Evolutionary conservation across 2,888 invertebrate genomes (phyloP).

Genomic region (Muscina levida): DNA sequence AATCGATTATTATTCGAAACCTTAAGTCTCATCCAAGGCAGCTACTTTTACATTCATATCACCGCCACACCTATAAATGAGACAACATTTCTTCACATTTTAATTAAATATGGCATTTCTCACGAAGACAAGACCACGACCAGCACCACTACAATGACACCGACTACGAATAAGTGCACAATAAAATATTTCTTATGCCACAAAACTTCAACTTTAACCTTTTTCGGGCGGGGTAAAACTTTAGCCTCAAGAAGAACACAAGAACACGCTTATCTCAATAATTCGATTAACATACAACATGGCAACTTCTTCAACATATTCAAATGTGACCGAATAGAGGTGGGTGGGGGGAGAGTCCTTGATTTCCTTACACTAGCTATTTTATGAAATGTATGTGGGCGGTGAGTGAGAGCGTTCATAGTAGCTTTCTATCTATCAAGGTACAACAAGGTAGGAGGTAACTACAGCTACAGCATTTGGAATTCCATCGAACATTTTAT

Average conservation of each 20-base stretch:
- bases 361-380: too few relatives aligned
- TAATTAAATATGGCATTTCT: constrained; percentile 30
- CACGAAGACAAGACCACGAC: not conserved
- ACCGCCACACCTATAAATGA: not conserved
- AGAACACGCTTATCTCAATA: constrained; percentile 14
- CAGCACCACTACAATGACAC: too few relatives aligned
- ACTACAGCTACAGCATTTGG: not conserved
- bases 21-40: too few relatives aligned
- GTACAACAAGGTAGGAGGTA: not conserved
- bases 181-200: not conserved
- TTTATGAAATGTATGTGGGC: too few relatives aligned
- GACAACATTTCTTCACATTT: constrained; percentile 10
- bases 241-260: constrained; percentile 4
- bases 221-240: constrained; percentile 9
- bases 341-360: too few relatives aligned
- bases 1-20: too few relatives aligned
- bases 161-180: not conserved
- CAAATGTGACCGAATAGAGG: too few relatives aligned
- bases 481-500: not conserved
- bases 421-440: not conserved
- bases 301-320: not conserved
- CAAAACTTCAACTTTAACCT: constrained; percentile 18
- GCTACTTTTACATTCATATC: not conserved
- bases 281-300: constrained; percentile 23
- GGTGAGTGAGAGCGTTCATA: too few relatives aligned